phyloP scores from a whole-genome alignment of 2,797 vertebrate species.

The Cossypha niveicapilla region DNA sequence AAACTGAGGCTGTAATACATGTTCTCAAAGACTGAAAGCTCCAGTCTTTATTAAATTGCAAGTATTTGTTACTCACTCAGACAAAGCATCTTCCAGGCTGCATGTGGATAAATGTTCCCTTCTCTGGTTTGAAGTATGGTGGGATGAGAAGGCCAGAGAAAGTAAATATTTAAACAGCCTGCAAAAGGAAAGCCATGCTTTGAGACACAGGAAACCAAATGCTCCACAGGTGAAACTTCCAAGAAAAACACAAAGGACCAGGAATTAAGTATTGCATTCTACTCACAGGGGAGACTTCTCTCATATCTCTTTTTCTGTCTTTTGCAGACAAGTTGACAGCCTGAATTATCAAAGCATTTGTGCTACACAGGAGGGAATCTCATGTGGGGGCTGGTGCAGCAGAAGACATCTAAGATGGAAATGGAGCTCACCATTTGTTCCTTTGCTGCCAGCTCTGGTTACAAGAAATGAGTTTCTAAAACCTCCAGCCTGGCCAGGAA shows the following conservation, averaged over 20 bases:
- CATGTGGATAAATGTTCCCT: neutral
- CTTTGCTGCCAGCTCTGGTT: neutral
- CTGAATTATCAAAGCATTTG: conserved; percentile 13
- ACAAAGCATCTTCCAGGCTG: neutral
- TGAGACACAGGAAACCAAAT: neutral
- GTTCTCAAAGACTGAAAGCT: conserved; percentile 10
- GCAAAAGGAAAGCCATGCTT: neutral
- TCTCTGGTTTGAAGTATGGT: neutral
- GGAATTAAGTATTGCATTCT: neutral
- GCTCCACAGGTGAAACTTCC: conserved; percentile 8
- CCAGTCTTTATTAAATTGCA: neutral
- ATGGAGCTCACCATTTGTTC: neutral
- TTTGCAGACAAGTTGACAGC: conserved; percentile 3
- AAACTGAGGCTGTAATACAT: conserved; percentile 4
- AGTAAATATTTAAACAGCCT: conserved; percentile 47
- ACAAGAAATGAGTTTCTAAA: neutral
- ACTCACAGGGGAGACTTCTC: neutral
- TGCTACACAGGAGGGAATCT: neutral
- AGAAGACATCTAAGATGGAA: neutral
- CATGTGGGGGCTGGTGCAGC: neutral
- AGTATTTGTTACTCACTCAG: conserved; percentile 9
- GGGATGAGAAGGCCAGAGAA: conserved; percentile 1
- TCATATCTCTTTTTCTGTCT: neutral
- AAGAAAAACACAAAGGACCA: neutral
- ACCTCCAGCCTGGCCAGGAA: neutral